Percentiles rank a stretch among this genome's conserved stretches.
These are phyloP conservation scores for Drosophila neotestacea DNA, from an alignment of 2,888 invertebrate genomes.

Conservation along the genomic window DNA sequence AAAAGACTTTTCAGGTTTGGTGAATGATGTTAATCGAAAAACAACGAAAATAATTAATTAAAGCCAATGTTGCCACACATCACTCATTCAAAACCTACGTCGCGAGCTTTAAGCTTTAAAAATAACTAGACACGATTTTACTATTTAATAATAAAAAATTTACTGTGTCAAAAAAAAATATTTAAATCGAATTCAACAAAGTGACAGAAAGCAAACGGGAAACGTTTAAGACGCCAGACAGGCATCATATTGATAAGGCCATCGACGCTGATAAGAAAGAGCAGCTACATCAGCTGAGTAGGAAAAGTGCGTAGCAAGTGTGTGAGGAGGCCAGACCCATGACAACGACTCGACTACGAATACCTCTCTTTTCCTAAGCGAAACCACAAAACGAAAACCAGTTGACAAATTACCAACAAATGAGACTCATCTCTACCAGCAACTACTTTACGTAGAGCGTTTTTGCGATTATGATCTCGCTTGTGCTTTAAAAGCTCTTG, in stretches of 20 bases:
- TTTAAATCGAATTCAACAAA: conserved; percentile 30
- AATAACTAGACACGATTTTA: background rate
- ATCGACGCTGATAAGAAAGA: conserved; percentile 31
- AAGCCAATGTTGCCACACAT: conserved; percentile 2
- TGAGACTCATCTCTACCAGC: conserved; percentile 25
- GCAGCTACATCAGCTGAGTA: conserved; percentile 1
- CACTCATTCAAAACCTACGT: background rate
- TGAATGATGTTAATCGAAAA: conserved; percentile 6
- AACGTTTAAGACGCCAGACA: conserved; percentile 40
- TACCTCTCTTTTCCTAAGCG: conserved; percentile 4
- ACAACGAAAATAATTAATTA: background rate
- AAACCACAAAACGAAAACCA: conserved; percentile 29
- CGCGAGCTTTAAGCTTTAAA: conserved; percentile 3
- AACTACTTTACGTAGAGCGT: conserved; percentile 1
- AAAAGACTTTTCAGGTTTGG: conserved; percentile 4
- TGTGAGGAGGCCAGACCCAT: conserved; percentile 22
- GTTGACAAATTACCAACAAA: conserved; percentile 37
- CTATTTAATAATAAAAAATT: background rate
- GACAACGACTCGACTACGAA: conserved; percentile 29
- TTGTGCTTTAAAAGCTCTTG: conserved; percentile 55
- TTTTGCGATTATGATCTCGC: conserved; percentile 16
- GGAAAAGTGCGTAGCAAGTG: conserved; percentile 44
- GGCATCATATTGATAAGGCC: conserved; percentile 41
- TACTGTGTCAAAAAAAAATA: conserved; percentile 4
- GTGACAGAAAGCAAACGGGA: conserved; percentile 10